Percentiles rank a stretch among this genome's conserved stretches.
Conservation (phyloP, 2,113 vertebrate genomes). For the Pachypanchax playfairii region DNA sequence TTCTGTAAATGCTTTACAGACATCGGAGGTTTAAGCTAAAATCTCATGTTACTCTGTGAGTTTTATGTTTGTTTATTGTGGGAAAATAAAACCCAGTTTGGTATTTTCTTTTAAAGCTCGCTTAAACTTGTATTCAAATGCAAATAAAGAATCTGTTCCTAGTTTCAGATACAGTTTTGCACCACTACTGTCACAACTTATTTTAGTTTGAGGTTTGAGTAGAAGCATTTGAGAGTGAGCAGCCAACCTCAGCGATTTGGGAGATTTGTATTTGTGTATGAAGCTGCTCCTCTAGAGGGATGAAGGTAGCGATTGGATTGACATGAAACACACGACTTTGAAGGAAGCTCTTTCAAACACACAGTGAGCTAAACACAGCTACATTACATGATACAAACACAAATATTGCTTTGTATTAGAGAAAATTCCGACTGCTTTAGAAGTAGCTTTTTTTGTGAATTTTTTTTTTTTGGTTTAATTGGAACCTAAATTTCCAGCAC, state of each 20-base stretch:
- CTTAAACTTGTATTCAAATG: background rate
- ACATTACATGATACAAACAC: constrained; percentile 3
- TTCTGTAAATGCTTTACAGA: no score
- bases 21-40: no score
- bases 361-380: constrained; percentile 1
- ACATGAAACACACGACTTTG: constrained; percentile 56
- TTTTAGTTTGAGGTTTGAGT: constrained; percentile 15
- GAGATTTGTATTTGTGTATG: constrained; percentile 67
- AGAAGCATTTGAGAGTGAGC: constrained; percentile 48
- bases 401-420: constrained; percentile 5
- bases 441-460: background rate
- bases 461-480: no score
- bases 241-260: constrained; percentile 48
- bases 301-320: constrained; percentile 53
- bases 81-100: no score
- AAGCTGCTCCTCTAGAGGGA: constrained; percentile 51
- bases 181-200: constrained; percentile 17
- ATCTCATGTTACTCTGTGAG: no score
- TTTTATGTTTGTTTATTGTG: no score
- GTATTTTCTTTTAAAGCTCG: background rate
- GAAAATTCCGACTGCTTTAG: background rate
- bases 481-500: no score
- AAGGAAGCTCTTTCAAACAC: constrained; percentile 43
- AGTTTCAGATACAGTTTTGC: constrained; percentile 2
- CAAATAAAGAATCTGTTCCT: constrained; percentile 1